Base-by-base conservation (phyloP, 2,113 vertebrate genomes). In the Sinocyclocheilus anshuiensis region DNA sequence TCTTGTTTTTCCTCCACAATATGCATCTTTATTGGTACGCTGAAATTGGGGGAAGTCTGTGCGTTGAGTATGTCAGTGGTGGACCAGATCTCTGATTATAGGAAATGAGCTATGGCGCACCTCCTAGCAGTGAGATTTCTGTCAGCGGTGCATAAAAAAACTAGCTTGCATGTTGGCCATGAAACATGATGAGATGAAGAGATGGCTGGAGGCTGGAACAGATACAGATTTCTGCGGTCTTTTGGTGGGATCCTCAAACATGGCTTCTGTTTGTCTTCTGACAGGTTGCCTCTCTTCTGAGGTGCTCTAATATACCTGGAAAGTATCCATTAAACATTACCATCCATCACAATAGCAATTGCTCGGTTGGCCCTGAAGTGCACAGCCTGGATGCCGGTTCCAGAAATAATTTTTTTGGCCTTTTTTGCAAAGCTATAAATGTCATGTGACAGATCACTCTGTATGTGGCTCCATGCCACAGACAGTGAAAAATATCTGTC, bases 141-240 rank as follows among this genome's bases (percentile, higher is more conserved):
- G 93, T 0, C 94, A 95, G 7, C 92, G 94, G 48, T 94, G 95
- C 65, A 93, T 94, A 88, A 95, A 96, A 96, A 88, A 91, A 92
- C 65, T 5, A 94, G 95, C 2, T 94, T 93, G 1, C 94, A 95
- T 67, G 94, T 93, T 12, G 90, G 92, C 83, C 95, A 95, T 26
- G 91, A 75, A 59, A 59, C 90, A 80, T 45, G 42, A 50, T 6
- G 42, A 76, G 39, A 50, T 76, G 13, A 76, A 50, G 45, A 50
- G 74, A 50, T 50, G 42, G 72, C 94, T 92, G 0, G 93, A 20
- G 92, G 90, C 59, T 82, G 93, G 59, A 9, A n/a, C 93, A 94
- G 55, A 93, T 92, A 0, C 90, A 90, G 85, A 26, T 76, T 50
- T 50, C 13, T 18, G 67, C 36, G 63, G 0, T 29, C 6, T 67